Evolutionary conservation across 2,888 invertebrate species (phyloP), one percentile per base, ranked within the genome.

Genomic region (Portevinia maculata): DNA sequence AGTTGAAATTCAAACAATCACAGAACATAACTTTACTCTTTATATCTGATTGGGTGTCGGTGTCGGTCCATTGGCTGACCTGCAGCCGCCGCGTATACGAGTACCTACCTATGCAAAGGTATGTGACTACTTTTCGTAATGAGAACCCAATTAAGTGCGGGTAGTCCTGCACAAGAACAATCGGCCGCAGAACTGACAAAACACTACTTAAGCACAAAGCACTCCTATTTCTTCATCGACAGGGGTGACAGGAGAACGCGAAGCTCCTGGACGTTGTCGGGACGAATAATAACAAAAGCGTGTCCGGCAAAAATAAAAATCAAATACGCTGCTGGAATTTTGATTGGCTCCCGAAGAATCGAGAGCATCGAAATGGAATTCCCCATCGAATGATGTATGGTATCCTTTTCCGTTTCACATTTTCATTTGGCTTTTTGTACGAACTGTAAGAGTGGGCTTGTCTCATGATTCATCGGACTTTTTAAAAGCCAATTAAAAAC

Each of bases 401-500:
- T 60, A 62, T 71, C 67, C 60, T 78, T 71, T 83, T 83, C 62
- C 71, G 71, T 78, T 83, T 67, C 69, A 48, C 79, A 67, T 37
- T 76, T 76, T 48, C 53, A 48, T 46, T 65, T 41, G 0, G 9
- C n/a, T 37, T 67, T 15, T 19, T 62, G 4, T 8, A 13, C 15
- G 13, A 7, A 15, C 37, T 59, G 15, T 24, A 37, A 13, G 39
- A 41, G 17, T 46, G 28, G 53, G 55, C 48, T 55, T 3, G 67
- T 19, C 55, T 32, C 55, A 79, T 81, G 81, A 81, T 78, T 83
- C 71, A 83, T 78, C 73, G 71, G 73, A 83, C 60, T 78, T 83
- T 78, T 83, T 73, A 78, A 83, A 78, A 83, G 83, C 83, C 83
- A 83, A 83, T 83, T 83, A 83, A 83, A 78, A 78, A 78, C 48